phyloP scores from a whole-genome alignment of 1,140 invertebrate genomes.

The Eciton burchellii region DNA sequence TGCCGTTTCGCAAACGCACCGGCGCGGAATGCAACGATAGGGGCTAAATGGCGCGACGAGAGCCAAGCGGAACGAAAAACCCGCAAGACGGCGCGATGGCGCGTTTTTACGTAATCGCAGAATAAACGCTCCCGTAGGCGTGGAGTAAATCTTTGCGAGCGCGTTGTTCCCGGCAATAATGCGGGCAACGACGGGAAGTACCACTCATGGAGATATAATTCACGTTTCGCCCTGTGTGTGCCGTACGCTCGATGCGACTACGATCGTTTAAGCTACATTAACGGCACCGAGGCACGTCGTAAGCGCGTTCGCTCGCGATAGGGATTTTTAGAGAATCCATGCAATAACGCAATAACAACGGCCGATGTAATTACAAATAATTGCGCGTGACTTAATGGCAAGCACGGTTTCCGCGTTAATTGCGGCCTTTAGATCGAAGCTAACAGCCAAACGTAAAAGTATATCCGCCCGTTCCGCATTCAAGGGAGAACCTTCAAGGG shows the following conservation, averaged over 20 bases:
- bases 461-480: background rate
- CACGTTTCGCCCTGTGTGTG: conserved; percentile 41
- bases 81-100: conserved; percentile 42
- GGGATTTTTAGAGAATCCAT: conserved; percentile 20
- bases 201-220: conserved; percentile 60
- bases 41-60: conserved; percentile 17
- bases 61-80: conserved; percentile 22
- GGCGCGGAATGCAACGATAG: background rate
- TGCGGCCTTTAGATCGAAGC: background rate
- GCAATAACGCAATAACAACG: background rate
- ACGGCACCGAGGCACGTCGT: conserved; percentile 19
- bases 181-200: conserved; percentile 13
- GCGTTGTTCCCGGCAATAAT: conserved; percentile 51
- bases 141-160: conserved; percentile 48
- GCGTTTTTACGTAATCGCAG: conserved; percentile 52
- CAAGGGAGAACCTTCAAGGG: background rate
- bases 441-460: conserved; percentile 6
- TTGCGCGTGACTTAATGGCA: background rate
- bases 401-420: background rate
- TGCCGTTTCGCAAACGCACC: background rate
- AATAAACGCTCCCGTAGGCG: conserved; percentile 51
- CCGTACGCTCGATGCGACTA: conserved; percentile 31
- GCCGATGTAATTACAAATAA: conserved; percentile 25
- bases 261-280: conserved; percentile 60
- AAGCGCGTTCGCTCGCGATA: background rate